Percentiles rank a stretch among this genome's conserved stretches.
These are phyloP conservation scores for Gonatopus flavifemur DNA, from an alignment of 1,140 invertebrate genomes.

Conservation along the genomic window DNA sequence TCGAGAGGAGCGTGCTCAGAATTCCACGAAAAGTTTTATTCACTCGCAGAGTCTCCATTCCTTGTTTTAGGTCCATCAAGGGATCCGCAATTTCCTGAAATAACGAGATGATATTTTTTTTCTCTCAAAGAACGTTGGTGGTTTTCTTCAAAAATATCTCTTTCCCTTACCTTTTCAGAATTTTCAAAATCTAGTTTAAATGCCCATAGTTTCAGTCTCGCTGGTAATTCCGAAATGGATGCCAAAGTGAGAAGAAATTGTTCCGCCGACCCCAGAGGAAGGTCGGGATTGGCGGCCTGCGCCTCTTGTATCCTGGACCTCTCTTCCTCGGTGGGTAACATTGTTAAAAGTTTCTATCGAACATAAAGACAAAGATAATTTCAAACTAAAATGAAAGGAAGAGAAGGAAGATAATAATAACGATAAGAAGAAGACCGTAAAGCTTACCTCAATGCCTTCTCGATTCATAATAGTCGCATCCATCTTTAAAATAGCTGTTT, in stretches of 20 bases:
- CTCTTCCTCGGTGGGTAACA: conserved; percentile 98
- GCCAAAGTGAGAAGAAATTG: conserved; percentile 95
- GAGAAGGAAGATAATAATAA: background rate
- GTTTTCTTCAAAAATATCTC: background rate
- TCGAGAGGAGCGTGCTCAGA: conserved; percentile 87
- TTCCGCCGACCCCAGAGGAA: conserved; percentile 95
- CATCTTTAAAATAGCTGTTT: conserved; percentile 98
- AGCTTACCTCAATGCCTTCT: conserved; percentile 90
- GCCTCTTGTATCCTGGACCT: conserved; percentile 95
- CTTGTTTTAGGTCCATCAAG: conserved; percentile 96
- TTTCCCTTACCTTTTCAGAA: conserved; percentile 76
- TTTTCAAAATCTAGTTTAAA: conserved; percentile 99
- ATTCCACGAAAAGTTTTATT: conserved; percentile 96
- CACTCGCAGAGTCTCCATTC: conserved; percentile 84
- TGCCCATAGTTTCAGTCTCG: conserved; percentile 94
- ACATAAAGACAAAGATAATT: too few relatives aligned
- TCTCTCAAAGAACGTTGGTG: too few relatives aligned
- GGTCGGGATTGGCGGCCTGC: conserved; percentile 87
- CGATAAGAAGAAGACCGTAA: conserved; percentile 8
- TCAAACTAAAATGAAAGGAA: background rate
- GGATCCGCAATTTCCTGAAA: conserved; percentile 95
- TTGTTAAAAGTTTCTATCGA: conserved; percentile 88
- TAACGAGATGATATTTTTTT: conserved; percentile 30
- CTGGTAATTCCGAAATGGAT: conserved; percentile 93
- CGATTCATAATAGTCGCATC: conserved; percentile 97